These are phyloP conservation scores for Melierax canorus DNA, from an alignment of 2,113 vertebrate genomes.

Conservation along the genomic window DNA sequence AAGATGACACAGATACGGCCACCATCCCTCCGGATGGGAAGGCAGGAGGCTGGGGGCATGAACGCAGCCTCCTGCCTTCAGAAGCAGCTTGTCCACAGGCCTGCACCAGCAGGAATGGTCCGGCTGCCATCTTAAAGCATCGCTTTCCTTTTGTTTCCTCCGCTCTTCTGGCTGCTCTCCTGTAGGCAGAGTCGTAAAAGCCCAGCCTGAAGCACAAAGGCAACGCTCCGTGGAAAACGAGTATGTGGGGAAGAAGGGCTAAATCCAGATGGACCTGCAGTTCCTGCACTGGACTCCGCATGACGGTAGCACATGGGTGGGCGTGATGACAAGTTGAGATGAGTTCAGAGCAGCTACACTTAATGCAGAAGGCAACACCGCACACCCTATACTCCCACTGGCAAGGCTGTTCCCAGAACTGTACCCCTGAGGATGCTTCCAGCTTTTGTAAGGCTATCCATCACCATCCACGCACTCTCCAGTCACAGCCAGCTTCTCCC, in stretches of 20 bases:
- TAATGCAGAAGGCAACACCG: neutral
- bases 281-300: neutral
- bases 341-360: neutral
- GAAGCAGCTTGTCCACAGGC: neutral
- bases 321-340: fast-evolving
- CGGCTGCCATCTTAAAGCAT: neutral
- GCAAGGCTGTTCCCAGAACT: neutral
- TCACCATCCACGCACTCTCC: neutral
- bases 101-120: neutral
- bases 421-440: neutral
- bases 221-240: fast-evolving
- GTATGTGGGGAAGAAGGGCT: fast-evolving
- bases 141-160: neutral
- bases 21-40: neutral
- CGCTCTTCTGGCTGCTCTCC: neutral
- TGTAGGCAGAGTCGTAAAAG: neutral
- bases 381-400: neutral
- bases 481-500: neutral
- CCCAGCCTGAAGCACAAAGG: neutral
- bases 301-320: fast-evolving
- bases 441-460: neutral
- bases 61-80: neutral
- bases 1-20: fast-evolving
- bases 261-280: neutral
- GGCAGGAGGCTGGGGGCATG: neutral